Evolutionary conservation across 2,888 invertebrate species (phyloP).

Genomic region (Drosophila anceps): DNA sequence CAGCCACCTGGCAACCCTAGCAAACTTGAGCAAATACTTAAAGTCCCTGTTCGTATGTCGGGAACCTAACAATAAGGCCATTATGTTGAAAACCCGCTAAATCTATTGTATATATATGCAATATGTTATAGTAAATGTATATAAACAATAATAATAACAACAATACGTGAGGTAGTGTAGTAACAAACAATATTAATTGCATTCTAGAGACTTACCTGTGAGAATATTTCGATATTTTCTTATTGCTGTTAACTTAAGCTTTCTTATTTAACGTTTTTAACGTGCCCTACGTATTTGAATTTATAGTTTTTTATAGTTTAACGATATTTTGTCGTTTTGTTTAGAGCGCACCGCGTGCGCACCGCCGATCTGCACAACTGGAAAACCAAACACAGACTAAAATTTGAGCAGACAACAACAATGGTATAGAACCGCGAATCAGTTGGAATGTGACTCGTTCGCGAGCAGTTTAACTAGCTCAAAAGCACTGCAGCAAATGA

Average conservation of each 20-base stretch:
- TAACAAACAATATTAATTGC: neutral
- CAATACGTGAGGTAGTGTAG: neutral
- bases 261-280: neutral
- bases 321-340: slow-evolving; percentile 54
- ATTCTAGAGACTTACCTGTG: slow-evolving; percentile 8
- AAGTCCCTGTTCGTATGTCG: slow-evolving; percentile 13
- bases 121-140: neutral
- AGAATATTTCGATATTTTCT: neutral
- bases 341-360: slow-evolving; percentile 47
- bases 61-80: slow-evolving; percentile 11
- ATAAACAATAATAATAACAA: slow-evolving; percentile 19
- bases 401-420: slow-evolving; percentile 50
- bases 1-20: slow-evolving; percentile 69
- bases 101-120: neutral
- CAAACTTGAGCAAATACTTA: slow-evolving; percentile 27
- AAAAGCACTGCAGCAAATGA: slow-evolving; percentile 6
- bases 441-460: slow-evolving; percentile 20
- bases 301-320: slow-evolving; percentile 25
- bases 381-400: slow-evolving; percentile 58
- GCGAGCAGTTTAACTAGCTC: slow-evolving; percentile 14
- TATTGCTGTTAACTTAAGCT: neutral
- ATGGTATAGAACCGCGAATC: slow-evolving; percentile 22
- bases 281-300: neutral
- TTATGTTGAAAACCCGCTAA: slow-evolving; percentile 4
- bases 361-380: slow-evolving; percentile 48